phyloP scores from a whole-genome alignment of 2,113 vertebrate species.

The Syngnathus scovelli region DNA sequence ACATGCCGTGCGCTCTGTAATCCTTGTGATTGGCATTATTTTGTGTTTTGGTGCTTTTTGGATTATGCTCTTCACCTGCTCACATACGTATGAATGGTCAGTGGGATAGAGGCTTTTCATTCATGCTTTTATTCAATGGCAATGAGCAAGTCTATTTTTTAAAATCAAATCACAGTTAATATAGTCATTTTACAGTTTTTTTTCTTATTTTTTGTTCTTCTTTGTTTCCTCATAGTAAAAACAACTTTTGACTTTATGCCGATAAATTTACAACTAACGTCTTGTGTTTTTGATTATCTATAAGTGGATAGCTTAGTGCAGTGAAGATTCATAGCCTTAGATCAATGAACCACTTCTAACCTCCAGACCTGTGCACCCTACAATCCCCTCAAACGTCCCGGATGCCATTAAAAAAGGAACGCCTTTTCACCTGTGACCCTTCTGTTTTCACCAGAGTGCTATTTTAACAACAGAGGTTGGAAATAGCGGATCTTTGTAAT shows the following conservation, averaged over 20 bases:
- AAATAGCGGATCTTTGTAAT: constrained; percentile 45
- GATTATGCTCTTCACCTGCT: too few relatives aligned
- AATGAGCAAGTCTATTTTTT: too few relatives aligned
- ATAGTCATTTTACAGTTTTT: too few relatives aligned
- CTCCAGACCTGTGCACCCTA: constrained; percentile 21
- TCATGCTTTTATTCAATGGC: too few relatives aligned
- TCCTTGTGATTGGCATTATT: constrained; percentile 23
- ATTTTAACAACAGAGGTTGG: constrained; percentile 18
- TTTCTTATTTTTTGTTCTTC: too few relatives aligned
- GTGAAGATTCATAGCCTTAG: constrained; percentile 12
- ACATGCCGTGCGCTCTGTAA: constrained; percentile 7
- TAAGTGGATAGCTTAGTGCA: constrained; percentile 15
- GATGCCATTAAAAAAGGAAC: constrained; percentile 42
- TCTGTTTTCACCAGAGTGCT: constrained; percentile 42
- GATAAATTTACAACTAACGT: neutral
- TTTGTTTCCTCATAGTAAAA: too few relatives aligned
- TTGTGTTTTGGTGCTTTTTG: too few relatives aligned
- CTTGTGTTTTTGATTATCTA: constrained; percentile 39
- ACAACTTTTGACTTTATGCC: too few relatives aligned
- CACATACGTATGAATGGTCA: too few relatives aligned
- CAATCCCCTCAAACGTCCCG: constrained; percentile 13
- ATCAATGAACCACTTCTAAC: constrained; percentile 26
- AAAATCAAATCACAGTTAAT: too few relatives aligned
- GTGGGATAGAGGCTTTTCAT: too few relatives aligned
- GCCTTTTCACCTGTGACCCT: constrained; percentile 28